phyloP scores from a whole-genome alignment of 2,888 invertebrate species.

The Apamea sordens region DNA sequence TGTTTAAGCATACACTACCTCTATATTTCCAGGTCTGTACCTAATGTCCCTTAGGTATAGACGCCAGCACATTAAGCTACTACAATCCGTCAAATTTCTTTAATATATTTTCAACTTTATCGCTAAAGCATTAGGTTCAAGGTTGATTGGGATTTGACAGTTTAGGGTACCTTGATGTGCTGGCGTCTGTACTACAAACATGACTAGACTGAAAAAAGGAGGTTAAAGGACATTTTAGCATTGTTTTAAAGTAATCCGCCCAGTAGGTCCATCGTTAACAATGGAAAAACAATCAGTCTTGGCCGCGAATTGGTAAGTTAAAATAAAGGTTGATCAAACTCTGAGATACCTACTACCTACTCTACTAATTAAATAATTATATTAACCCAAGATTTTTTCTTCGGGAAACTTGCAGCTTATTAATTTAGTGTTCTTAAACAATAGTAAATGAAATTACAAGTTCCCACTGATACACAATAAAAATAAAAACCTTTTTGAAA shows the following conservation, averaged over 20 bases:
- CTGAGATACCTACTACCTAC: not conserved
- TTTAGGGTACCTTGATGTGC: no score
- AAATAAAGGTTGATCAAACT: not conserved
- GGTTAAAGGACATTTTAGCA: not conserved
- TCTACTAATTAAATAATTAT: not conserved
- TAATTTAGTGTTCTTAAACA: no score
- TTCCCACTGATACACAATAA: no score
- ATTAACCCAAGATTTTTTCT: not conserved
- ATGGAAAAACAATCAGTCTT: not conserved
- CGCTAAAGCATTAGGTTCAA: no score
- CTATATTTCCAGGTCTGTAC: not conserved
- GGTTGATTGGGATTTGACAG: no score
- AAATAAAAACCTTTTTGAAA: no score
- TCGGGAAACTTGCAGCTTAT: no score
- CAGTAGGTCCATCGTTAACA: not conserved
- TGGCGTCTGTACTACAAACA: not conserved
- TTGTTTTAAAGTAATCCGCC: not conserved
- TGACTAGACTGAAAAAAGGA: not conserved
- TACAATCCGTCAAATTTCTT: no score
- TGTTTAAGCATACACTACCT: not conserved
- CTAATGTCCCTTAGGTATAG: not conserved
- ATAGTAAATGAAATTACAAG: no score
- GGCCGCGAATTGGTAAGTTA: not conserved
- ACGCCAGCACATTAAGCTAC: no score
- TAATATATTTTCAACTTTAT: no score